Conservation (phyloP, 2,113 vertebrate genomes). For the Dipodomys ordii region DNA sequence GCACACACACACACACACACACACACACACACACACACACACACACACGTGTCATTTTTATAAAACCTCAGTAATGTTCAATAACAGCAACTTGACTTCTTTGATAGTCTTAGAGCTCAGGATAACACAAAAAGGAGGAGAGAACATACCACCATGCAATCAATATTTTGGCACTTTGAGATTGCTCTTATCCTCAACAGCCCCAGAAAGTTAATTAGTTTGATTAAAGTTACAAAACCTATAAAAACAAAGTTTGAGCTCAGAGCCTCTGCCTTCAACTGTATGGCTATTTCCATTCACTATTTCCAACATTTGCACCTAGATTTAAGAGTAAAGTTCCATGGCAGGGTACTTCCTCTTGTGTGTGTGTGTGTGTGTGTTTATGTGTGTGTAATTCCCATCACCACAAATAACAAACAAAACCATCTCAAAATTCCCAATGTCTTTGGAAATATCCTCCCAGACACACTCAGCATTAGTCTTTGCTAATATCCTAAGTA, state of each 20-base stretch:
- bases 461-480: too few species aligned
- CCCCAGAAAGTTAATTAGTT: conserved; percentile 8
- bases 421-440: too few species aligned
- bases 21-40: too few species aligned
- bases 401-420: background rate
- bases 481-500: too few species aligned
- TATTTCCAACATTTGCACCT: background rate
- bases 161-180: background rate
- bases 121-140: background rate
- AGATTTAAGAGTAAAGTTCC: background rate
- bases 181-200: background rate
- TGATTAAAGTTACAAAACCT: background rate
- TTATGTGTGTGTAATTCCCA: background rate
- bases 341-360: background rate
- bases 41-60: background rate
- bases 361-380: background rate
- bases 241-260: background rate
- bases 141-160: background rate
- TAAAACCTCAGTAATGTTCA: background rate
- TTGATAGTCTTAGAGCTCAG: background rate
- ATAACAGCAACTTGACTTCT: background rate
- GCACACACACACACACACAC: too few species aligned
- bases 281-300: background rate
- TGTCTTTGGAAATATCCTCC: too few species aligned
- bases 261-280: background rate